Percentiles rank a stretch among this genome's conserved stretches.
phyloP scores from a whole-genome alignment of 2,113 vertebrate genomes.

The Ancistrus triradiatus region DNA sequence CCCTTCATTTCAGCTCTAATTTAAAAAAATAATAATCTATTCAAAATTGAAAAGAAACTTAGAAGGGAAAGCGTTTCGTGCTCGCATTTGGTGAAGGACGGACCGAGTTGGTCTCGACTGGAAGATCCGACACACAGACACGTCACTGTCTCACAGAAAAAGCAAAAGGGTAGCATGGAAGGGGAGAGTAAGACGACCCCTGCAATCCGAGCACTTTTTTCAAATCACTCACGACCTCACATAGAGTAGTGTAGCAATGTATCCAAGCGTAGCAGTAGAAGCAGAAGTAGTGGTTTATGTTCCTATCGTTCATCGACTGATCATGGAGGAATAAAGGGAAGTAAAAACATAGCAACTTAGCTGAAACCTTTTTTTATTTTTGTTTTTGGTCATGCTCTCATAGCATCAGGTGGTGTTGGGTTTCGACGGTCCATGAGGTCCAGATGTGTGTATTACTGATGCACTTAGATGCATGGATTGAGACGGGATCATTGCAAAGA shows the following conservation, averaged over 20 bases:
- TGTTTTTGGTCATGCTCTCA: conserved; percentile 23
- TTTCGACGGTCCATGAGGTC: conserved; percentile 6
- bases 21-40: conserved; percentile 49
- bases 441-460: not conserved
- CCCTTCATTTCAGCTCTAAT: conserved; percentile 71
- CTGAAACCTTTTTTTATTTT: conserved; percentile 53
- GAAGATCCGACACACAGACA: conserved; percentile 58
- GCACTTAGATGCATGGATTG: not conserved
- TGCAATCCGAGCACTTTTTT: conserved; percentile 23
- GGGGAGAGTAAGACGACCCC: conserved; percentile 40
- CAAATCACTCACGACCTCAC: conserved; percentile 18
- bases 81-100: conserved; percentile 12
- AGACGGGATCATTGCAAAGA: not conserved
- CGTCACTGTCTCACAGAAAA: conserved; percentile 64
- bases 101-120: conserved; percentile 48
- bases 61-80: conserved; percentile 37
- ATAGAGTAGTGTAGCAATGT: conserved; percentile 29
- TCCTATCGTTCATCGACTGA: conserved; percentile 18
- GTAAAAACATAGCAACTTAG: not conserved
- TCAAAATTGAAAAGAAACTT: conserved; percentile 58
- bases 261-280: conserved; percentile 25
- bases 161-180: conserved; percentile 29
- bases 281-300: conserved; percentile 25
- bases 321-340: conserved; percentile 12
- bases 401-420: conserved; percentile 11